phyloP scores from a whole-genome alignment of 2,888 invertebrate genomes.

The Patella caerulea region DNA sequence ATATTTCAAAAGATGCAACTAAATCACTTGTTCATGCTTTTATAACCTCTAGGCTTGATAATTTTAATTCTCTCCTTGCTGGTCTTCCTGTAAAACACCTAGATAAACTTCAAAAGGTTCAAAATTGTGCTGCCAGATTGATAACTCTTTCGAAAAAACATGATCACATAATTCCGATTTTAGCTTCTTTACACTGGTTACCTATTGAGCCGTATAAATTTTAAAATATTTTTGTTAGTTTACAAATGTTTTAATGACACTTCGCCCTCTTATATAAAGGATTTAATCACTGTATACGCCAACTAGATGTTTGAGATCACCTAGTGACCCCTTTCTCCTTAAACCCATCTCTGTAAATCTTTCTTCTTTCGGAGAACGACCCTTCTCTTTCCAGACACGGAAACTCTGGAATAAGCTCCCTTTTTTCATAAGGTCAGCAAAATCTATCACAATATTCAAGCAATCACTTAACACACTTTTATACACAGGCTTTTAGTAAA shows the following conservation, averaged over 20 bases:
- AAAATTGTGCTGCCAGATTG: background rate
- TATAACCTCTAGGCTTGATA: background rate
- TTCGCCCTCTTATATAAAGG: background rate
- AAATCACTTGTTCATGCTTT: background rate
- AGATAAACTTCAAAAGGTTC: background rate
- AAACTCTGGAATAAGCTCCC: background rate
- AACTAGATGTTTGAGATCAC: background rate
- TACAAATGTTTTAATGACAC: background rate
- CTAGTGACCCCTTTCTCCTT: background rate
- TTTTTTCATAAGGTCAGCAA: background rate
- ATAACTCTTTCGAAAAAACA: background rate
- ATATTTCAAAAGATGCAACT: background rate
- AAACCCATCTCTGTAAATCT: conserved; percentile 2
- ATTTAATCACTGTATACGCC: background rate
- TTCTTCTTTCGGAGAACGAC: background rate
- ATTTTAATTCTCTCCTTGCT: background rate
- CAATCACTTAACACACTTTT: background rate
- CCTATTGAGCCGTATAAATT: no score
- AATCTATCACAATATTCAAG: background rate
- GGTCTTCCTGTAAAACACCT: background rate
- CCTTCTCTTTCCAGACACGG: background rate
- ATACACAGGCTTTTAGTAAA: no score
- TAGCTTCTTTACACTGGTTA: no score
- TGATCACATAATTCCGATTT: background rate
- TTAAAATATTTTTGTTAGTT: background rate